Evolutionary conservation across 2,113 vertebrate species (phyloP).

Genomic region (Dinomys branickii): DNA sequence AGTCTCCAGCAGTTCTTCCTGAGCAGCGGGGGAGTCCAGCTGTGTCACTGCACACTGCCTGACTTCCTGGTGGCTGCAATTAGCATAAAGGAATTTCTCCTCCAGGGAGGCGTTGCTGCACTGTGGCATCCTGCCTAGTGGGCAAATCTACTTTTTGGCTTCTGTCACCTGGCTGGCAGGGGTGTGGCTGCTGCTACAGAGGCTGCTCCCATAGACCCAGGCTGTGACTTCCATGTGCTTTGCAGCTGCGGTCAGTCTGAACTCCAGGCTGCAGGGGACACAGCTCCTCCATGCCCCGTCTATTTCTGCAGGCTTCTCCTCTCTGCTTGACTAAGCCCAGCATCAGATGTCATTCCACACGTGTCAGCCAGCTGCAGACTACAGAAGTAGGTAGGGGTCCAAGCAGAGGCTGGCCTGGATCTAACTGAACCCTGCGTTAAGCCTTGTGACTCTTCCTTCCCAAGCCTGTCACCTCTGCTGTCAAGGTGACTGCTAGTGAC

Average conservation of each 20-base stretch:
- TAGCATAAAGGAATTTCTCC: slow-evolving; percentile 59
- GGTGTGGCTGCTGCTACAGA: not conserved
- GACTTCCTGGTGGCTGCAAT: slow-evolving; percentile 63
- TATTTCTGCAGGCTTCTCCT: not conserved
- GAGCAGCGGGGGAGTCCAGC: slow-evolving; percentile 74
- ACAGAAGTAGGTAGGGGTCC: not conserved
- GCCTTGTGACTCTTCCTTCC: not conserved
- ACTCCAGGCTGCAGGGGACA: not conserved
- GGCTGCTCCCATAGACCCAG: not conserved
- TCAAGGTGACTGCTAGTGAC: not conserved
- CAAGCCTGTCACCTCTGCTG: not conserved
- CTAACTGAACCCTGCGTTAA: not conserved
- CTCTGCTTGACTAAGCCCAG: slow-evolving; percentile 50
- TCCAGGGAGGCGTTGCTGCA: not conserved
- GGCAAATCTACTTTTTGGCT: not conserved
- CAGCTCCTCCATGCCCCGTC: not conserved
- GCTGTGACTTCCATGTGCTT: not conserved
- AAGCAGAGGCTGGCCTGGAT: not conserved
- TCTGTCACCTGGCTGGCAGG: slow-evolving; percentile 28
- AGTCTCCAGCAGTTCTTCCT: slow-evolving; percentile 71
- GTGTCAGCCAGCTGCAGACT: not conserved
- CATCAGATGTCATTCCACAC: not conserved
- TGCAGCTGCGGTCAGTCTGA: not conserved
- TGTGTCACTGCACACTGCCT: slow-evolving; percentile 62
- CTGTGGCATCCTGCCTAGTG: not conserved